These are phyloP conservation scores for Porphyrio hochstetteri DNA, from an alignment of 2,113 vertebrate genomes.

Conservation along the genomic window DNA sequence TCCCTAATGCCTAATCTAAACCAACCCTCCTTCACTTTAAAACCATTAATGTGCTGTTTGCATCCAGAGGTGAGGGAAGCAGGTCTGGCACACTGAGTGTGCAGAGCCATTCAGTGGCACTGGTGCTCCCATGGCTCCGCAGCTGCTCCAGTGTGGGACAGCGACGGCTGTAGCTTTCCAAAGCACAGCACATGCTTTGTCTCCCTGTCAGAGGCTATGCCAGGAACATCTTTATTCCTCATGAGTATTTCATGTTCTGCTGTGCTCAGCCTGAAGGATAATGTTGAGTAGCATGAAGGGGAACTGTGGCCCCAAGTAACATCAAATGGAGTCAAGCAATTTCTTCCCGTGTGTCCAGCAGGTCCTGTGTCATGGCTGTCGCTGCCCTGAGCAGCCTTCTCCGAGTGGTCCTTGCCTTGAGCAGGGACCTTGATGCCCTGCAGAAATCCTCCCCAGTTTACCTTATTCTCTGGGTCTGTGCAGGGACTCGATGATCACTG, in stretches of 20 bases:
- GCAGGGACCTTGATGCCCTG: not conserved
- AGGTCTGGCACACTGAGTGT: not conserved
- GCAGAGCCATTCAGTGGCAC: not conserved
- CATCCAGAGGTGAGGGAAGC: not conserved
- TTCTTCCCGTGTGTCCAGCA: not conserved
- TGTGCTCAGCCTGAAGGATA: not conserved
- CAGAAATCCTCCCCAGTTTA: not conserved
- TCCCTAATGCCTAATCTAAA: no score
- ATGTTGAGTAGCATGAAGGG: not conserved
- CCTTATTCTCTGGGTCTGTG: not conserved
- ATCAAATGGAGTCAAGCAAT: not conserved
- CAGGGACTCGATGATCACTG: not conserved
- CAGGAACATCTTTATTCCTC: rapidly evolving
- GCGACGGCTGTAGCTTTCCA: not conserved
- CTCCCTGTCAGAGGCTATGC: rapidly evolving
- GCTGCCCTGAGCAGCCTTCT: not conserved
- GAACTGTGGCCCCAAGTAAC: not conserved
- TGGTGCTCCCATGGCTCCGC: not conserved
- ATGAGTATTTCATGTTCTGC: not conserved
- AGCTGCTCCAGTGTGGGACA: rapidly evolving
- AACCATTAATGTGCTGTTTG: not conserved
- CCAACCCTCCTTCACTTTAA: no score
- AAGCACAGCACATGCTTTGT: rapidly evolving
- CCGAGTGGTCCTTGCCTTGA: not conserved
- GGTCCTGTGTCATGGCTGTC: not conserved